Conservation (phyloP, 2,113 vertebrate genomes). For the Petroica traversi region DNA sequence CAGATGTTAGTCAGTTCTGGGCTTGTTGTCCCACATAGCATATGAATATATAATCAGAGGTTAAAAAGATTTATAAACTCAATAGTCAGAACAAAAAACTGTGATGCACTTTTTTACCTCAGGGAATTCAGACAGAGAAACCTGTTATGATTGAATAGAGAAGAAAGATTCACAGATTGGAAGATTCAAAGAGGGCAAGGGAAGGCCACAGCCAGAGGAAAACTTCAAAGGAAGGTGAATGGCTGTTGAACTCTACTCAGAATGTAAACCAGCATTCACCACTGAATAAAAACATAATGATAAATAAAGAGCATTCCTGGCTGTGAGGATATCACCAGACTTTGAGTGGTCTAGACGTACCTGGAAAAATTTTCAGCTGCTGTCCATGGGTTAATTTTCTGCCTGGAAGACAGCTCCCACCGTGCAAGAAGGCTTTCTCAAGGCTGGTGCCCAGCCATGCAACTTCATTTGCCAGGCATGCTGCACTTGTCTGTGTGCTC, state of each 20-base stretch:
- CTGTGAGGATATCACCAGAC: background rate
- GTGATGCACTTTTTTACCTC: background rate
- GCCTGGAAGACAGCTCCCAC: background rate
- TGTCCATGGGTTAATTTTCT: background rate
- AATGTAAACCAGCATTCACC: background rate
- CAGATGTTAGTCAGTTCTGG: background rate
- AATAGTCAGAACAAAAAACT: background rate
- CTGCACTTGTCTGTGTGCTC: background rate
- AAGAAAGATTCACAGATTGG: background rate
- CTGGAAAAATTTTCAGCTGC: background rate
- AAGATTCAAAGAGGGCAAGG: background rate
- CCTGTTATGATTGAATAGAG: background rate
- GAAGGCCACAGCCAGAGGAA: background rate
- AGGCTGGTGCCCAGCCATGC: too few species aligned
- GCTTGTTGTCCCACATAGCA: fast-evolving
- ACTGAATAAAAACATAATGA: background rate
- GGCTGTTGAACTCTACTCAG: background rate
- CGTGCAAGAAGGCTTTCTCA: background rate
- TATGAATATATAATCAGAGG: background rate
- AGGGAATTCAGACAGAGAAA: background rate
- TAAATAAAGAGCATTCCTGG: background rate
- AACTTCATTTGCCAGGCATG: background rate
- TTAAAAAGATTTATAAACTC: background rate
- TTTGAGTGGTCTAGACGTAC: background rate
- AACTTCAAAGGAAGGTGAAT: background rate